Evolutionary conservation across 2,888 invertebrate species (phyloP), one percentile per base, ranked within the genome.

Genomic region (Platycheirus rosarum): DNA sequence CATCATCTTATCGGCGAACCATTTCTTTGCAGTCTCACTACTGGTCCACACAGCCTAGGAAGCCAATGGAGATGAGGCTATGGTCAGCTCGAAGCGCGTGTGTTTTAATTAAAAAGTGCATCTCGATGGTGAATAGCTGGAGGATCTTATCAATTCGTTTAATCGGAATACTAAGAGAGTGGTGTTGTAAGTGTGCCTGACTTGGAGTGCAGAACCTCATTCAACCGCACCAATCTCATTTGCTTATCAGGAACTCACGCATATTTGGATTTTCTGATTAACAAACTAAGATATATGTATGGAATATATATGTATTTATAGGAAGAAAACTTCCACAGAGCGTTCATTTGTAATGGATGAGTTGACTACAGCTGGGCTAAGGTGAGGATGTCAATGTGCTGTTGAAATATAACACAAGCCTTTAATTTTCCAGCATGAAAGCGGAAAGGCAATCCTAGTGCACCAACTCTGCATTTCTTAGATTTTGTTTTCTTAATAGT

Each of bases 181-280:
- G 42, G 62, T 60, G 49, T 40, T 62, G 11, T 37, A 7, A 49
- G 60, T 40, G 62, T 46, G 9, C 13, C 48, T 23, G 40, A 37
- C 29, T 13, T 20, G 26, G 26, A 48, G 35, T 35, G 63, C 37
- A 42, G 53, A 37, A 23, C 65, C 55, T 29, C 73, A 73, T 65
- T 55, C 63, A 26, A 57, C 66, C 51, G 69, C 49, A 53, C 49
- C 48, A 69, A 75, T 79, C 84, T 85, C 82, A 85, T 85, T 85
- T 84, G 85, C 85, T 85, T 85, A 85, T 85, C 85, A 85, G 76
- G 69, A 84, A 84, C 84, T 85, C 85, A 85, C 84, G 85, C 85
- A 85, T 85, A 84, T 85, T 85, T 77, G 85, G 82, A 85, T 85
- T 84, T 84, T 73, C 51, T 71, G 85, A 85, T 85, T 84, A 84